A percentile compares a stretch with the other conserved stretches of the same genome.
These are phyloP conservation scores for Acrocephalus arundinaceus DNA, from an alignment of 2,113 vertebrate species.

Conservation along the genomic window DNA sequence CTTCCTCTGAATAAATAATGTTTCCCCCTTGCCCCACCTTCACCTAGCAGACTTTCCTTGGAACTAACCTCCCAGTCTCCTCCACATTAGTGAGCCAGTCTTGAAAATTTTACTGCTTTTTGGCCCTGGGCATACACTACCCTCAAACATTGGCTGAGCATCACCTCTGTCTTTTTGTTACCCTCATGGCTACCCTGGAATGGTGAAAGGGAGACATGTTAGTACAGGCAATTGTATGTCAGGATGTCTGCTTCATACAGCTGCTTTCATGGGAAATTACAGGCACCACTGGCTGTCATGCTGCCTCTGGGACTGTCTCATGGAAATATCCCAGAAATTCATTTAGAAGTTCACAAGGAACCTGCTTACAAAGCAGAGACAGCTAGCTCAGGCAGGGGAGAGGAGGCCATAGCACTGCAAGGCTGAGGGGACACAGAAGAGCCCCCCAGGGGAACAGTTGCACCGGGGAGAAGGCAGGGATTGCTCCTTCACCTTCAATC, in stretches of 20 bases:
- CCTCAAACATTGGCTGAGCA: neutral
- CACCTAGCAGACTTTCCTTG: neutral
- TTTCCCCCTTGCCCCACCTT: neutral
- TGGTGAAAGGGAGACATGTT: neutral
- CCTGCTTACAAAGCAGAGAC: neutral
- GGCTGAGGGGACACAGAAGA: neutral
- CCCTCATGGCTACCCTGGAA: neutral
- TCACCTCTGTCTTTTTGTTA: neutral
- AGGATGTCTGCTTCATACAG: neutral
- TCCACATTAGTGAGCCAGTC: neutral
- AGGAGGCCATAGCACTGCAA: neutral
- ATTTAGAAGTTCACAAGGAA: neutral
- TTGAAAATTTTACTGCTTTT: neutral
- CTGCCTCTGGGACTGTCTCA: neutral
- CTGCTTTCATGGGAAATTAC: neutral
- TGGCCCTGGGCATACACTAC: neutral
- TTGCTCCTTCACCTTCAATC: neutral
- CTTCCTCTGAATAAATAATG: neutral
- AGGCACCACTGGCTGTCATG: neutral
- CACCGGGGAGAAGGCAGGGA: neutral
- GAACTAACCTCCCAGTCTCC: neutral
- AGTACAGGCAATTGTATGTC: accelerated
- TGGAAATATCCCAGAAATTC: neutral
- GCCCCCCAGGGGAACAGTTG: accelerated
- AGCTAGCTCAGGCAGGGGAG: neutral